Conservation (phyloP, 2,113 vertebrate species). For the Forbesichthys agassizii region DNA sequence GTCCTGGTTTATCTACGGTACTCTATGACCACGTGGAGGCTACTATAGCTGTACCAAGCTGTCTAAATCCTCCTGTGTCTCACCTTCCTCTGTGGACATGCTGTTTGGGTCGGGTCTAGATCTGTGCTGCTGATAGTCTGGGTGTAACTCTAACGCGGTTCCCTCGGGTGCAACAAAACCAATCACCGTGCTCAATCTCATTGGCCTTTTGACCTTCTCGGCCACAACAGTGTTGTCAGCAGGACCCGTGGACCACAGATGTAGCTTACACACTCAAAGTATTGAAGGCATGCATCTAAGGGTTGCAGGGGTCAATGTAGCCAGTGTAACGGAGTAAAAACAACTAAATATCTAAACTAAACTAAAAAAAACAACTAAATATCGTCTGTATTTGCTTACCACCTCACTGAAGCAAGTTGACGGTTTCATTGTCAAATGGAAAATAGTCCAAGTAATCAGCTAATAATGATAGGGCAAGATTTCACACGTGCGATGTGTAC, state of each 20-base stretch:
- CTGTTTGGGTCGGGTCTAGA: conserved; percentile 19
- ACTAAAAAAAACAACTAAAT: not conserved
- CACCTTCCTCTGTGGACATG: conserved; percentile 4
- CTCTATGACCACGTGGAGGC: not conserved
- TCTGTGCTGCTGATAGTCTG: conserved; percentile 12
- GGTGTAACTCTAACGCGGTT: conserved; percentile 12
- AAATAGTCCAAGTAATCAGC: too few relatives aligned
- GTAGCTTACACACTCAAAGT: conserved; percentile 19
- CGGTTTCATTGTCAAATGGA: too few relatives aligned
- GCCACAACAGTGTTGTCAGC: conserved; percentile 36
- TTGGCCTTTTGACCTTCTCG: conserved; percentile 56
- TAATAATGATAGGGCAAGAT: too few relatives aligned
- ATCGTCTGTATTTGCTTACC: not conserved
- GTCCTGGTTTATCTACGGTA: not conserved
- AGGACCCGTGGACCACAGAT: too few relatives aligned
- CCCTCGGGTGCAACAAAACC: conserved; percentile 51
- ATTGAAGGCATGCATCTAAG: conserved; percentile 1
- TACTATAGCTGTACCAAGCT: not conserved
- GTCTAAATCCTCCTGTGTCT: not conserved
- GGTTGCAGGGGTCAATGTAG: conserved; percentile 28
- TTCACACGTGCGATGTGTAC: too few relatives aligned
- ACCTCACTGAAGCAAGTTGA: too few relatives aligned
- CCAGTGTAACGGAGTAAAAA: not conserved
- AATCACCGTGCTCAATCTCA: conserved; percentile 41
- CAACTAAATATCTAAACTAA: not conserved